Evolutionary conservation across 2,888 invertebrate genomes (phyloP).

Genomic region (Platycnemis pennipes): DNA sequence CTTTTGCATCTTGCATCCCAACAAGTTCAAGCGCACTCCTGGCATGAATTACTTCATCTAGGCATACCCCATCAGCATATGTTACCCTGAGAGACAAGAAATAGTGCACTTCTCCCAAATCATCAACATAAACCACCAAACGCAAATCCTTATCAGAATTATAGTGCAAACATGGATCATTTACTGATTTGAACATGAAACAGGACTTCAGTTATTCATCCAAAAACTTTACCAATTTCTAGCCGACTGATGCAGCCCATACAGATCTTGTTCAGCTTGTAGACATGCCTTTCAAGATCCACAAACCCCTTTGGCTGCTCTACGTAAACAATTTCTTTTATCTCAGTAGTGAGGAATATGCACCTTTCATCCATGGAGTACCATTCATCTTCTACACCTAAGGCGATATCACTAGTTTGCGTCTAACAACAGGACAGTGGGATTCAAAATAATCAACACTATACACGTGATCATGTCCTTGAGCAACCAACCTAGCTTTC

Average conservation of each 20-base stretch:
- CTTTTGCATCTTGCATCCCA: too few relatives aligned
- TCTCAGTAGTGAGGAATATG: not conserved
- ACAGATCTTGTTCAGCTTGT: not conserved
- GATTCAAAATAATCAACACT: not conserved
- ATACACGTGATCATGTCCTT: not conserved
- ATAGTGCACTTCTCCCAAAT: not conserved
- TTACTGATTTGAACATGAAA: not conserved
- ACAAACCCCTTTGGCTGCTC: not conserved
- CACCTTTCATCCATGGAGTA: not conserved
- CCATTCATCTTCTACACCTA: not conserved
- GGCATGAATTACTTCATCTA: not conserved
- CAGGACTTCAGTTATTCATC: not conserved
- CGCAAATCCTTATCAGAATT: not conserved
- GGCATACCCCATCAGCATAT: not conserved
- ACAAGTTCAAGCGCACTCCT: too few relatives aligned
- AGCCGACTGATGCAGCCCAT: not conserved
- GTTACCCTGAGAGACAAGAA: not conserved
- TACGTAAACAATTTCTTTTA: not conserved
- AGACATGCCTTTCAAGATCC: not conserved
- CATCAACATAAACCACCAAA: not conserved
- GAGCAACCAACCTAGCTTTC: not conserved
- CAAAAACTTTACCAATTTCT: not conserved
- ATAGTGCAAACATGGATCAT: not conserved
- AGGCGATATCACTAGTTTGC: not conserved
- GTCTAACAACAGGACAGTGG: not conserved